Conservation (phyloP, 2,888 invertebrate genomes). For the Caenorhabditis sp. region DNA sequence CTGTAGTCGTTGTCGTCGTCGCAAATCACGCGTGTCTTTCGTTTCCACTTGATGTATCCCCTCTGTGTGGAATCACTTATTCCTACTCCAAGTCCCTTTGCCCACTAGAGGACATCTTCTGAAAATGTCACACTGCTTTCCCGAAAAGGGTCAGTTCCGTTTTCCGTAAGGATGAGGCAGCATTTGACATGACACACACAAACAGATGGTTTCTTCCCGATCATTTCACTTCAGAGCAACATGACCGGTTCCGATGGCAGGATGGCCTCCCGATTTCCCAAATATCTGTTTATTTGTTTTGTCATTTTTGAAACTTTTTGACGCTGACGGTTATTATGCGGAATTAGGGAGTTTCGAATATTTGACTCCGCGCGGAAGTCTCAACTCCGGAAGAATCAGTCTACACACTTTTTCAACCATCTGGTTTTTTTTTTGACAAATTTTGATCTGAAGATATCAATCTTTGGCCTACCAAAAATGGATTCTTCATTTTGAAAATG, state of each 20-base stretch:
- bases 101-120: slow-evolving; percentile 15
- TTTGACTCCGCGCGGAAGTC: not conserved
- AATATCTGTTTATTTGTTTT: slow-evolving; percentile 27
- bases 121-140: not conserved
- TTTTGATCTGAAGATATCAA: no score
- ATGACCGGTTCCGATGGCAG: slow-evolving; percentile 37
- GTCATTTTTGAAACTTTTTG: slow-evolving; percentile 32
- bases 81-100: not conserved
- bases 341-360: not conserved
- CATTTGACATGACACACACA: slow-evolving; percentile 49
- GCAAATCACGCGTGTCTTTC: slow-evolving; percentile 62
- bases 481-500: no score
- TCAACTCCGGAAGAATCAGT: not conserved
- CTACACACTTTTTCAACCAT: not conserved
- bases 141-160: slow-evolving; percentile 23
- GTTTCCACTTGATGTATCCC: slow-evolving; percentile 59
- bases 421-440: not conserved
- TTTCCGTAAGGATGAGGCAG: slow-evolving; percentile 47
- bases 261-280: slow-evolving; percentile 26
- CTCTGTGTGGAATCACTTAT: slow-evolving; percentile 15
- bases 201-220: slow-evolving; percentile 26
- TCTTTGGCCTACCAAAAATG: no score
- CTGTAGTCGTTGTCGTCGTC: slow-evolving; percentile 34
- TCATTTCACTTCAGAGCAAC: slow-evolving; percentile 42
- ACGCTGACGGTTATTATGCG: slow-evolving; percentile 7